Conservation (phyloP, 2,113 vertebrate genomes). For the Perognathus longimembris region DNA sequence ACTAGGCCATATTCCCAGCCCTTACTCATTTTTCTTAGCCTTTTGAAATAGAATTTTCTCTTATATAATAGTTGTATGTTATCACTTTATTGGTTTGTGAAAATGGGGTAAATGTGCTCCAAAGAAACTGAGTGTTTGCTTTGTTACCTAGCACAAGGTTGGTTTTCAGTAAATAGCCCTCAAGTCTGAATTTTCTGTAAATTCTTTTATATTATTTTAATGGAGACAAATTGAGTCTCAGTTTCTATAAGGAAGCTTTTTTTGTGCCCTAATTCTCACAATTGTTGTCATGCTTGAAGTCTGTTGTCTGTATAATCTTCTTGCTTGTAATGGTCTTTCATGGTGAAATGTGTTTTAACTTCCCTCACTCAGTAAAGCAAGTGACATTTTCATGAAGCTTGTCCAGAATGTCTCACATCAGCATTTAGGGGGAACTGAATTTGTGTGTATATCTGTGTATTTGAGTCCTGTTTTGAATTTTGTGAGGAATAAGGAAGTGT, state of each 20-base stretch:
- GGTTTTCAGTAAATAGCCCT: background rate
- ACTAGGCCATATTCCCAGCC: too few species aligned
- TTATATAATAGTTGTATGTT: background rate
- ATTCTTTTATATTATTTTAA: background rate
- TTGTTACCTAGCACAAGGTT: background rate
- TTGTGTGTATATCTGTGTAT: background rate
- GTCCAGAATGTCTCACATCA: background rate
- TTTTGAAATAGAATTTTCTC: background rate
- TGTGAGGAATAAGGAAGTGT: background rate
- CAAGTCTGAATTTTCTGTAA: conserved; percentile 1
- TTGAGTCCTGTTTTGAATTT: conserved; percentile 21
- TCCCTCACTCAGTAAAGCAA: background rate
- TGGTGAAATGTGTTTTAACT: background rate
- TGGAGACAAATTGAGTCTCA: background rate
- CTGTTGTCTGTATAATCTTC: background rate
- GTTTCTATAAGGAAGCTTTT: background rate
- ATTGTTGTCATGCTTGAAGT: background rate
- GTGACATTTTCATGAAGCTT: background rate
- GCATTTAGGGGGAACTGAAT: background rate
- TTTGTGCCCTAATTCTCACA: background rate
- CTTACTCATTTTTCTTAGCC: background rate
- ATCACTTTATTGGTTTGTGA: background rate
- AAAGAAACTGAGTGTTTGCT: background rate
- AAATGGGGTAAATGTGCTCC: background rate
- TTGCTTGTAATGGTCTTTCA: background rate